Conservation (phyloP, 2,888 invertebrate genomes). For the Monopis laevigella region DNA sequence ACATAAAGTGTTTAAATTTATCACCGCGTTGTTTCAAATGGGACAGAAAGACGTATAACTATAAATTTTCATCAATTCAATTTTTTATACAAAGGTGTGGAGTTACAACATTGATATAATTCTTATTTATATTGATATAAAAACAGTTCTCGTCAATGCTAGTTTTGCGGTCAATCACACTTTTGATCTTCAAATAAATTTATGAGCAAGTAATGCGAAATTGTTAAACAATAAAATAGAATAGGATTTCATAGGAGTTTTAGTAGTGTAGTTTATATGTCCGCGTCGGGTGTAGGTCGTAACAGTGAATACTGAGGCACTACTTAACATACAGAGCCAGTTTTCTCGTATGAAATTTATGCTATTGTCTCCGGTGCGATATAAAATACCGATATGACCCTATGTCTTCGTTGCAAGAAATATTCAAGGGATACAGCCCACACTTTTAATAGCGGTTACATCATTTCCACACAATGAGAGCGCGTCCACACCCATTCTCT, state of each 20-base stretch:
- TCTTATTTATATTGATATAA: too few species aligned
- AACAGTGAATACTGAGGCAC: slow-evolving; percentile 30
- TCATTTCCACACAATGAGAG: slow-evolving; percentile 68
- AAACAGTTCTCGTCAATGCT: too few species aligned
- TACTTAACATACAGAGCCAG: slow-evolving; percentile 51
- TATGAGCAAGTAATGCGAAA: too few species aligned
- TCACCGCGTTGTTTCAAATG: slow-evolving; percentile 42
- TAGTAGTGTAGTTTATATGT: background rate
- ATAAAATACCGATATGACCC: slow-evolving; percentile 67
- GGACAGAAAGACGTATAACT: slow-evolving; percentile 26
- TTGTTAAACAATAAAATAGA: too few species aligned
- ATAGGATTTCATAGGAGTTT: too few species aligned
- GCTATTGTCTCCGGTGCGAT: slow-evolving; percentile 63
- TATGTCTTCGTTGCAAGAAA: slow-evolving; percentile 66
- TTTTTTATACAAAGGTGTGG: slow-evolving; percentile 4
- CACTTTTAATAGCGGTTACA: slow-evolving; percentile 68
- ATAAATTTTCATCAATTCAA: slow-evolving; percentile 3
- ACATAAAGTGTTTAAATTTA: slow-evolving; percentile 47
- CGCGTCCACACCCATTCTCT: slow-evolving; percentile 68
- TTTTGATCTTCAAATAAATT: too few species aligned
- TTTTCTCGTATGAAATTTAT: slow-evolving; percentile 58
- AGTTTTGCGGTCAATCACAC: too few species aligned
- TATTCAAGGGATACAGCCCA: slow-evolving; percentile 66
- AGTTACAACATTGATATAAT: background rate
- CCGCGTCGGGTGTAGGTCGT: slow-evolving; percentile 9